These are phyloP conservation scores for Pasiphila rectangulata DNA, from an alignment of 2,888 invertebrate species.

Conservation along the genomic window DNA sequence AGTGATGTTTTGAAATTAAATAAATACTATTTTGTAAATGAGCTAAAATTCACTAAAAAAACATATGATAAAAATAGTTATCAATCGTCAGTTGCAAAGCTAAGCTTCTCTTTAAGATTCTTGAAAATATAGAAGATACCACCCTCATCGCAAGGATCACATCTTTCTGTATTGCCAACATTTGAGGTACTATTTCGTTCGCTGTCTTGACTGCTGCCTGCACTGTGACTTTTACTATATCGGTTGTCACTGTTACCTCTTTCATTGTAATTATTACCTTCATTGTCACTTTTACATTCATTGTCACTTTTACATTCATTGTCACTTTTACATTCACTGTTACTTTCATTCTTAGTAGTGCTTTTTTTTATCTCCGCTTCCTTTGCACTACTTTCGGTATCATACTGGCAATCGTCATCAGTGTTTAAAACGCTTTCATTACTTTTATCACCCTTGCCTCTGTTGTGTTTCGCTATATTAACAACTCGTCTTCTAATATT, in stretches of 20 bases:
- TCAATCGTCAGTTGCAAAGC: slow-evolving; percentile 34
- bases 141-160: slow-evolving; percentile 61
- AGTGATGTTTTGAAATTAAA: too few relatives aligned
- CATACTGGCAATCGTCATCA: slow-evolving; percentile 2
- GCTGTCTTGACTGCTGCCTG: slow-evolving; percentile 19
- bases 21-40: too few relatives aligned
- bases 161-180: slow-evolving; percentile 33
- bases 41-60: too few relatives aligned
- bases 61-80: neutral
- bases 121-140: slow-evolving; percentile 60
- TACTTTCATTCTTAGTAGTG: neutral
- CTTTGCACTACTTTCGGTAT: slow-evolving; percentile 7
- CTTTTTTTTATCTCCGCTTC: neutral
- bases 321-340: neutral
- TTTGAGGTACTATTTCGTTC: slow-evolving; percentile 22
- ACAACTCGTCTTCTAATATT: neutral
- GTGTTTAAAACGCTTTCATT: neutral
- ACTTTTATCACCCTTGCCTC: neutral
- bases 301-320: too few relatives aligned
- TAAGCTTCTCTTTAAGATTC: slow-evolving; percentile 63
- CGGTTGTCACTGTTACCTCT: neutral
- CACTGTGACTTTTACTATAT: slow-evolving; percentile 16
- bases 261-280: slow-evolving; percentile 10
- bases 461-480: neutral
- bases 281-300: slow-evolving; percentile 17